phyloP scores from a whole-genome alignment of 1,140 invertebrate genomes.

The Popillia japonica region DNA sequence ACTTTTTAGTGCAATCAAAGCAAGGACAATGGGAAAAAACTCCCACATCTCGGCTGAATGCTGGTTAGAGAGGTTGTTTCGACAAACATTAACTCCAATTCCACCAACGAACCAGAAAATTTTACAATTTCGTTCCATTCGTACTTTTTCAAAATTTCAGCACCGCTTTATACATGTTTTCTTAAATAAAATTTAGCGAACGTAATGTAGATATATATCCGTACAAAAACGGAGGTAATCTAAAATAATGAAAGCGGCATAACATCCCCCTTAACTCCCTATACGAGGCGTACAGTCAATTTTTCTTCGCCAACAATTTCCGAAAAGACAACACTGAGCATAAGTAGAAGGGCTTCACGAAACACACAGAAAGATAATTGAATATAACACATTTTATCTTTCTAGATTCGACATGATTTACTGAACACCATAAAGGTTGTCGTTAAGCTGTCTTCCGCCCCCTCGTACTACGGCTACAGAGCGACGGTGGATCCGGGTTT shows the following conservation, averaged over 20 bases:
- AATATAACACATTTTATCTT: constrained; percentile 41
- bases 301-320: constrained; percentile 33
- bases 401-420: constrained; percentile 43
- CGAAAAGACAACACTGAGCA: not conserved
- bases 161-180: too few species aligned
- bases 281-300: constrained; percentile 17
- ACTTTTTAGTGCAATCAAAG: too few species aligned
- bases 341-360: constrained; percentile 10
- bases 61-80: too few species aligned
- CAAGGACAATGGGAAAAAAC: too few species aligned
- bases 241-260: not conserved
- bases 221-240: too few species aligned
- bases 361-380: constrained; percentile 33
- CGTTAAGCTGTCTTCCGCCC: constrained; percentile 37
- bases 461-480: not conserved
- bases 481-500: constrained; percentile 41
- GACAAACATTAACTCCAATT: too few species aligned
- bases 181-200: too few species aligned
- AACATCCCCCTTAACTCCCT: not conserved
- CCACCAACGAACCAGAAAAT: too few species aligned
- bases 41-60: too few species aligned
- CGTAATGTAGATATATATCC: too few species aligned
- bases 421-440: constrained; percentile 44
- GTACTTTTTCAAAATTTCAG: too few species aligned
- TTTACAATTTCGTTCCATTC: too few species aligned